Percentiles rank a stretch among this genome's conserved stretches.
Conservation (phyloP, 1,140 invertebrate genomes). For the Nymphalis io region DNA sequence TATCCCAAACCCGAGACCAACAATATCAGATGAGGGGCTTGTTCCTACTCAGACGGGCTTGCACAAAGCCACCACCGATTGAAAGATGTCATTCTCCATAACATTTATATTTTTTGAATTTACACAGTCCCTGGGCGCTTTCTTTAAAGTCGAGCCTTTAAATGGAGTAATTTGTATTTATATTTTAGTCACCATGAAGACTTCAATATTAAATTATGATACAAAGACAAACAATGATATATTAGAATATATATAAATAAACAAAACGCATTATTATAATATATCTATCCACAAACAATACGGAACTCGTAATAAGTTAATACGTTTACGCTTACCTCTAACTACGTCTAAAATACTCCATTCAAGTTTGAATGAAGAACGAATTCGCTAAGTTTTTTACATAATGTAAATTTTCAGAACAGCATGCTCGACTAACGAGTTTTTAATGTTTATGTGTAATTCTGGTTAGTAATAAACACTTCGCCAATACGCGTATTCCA, state of each 20-base stretch:
- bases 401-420: constrained; percentile 5
- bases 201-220: no score
- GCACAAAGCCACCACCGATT: no score
- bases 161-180: no score
- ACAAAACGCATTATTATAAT: background rate
- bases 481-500: background rate
- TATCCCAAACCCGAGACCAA: no score
- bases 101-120: no score
- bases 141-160: no score
- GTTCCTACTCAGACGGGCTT: no score
- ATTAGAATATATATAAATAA: background rate
- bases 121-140: no score
- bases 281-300: background rate
- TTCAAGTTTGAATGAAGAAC: background rate
- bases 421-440: background rate
- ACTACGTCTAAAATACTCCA: background rate
- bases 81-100: no score
- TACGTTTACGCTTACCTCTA: background rate
- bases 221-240: no score
- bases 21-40: no score
- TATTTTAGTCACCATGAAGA: no score
- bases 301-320: background rate
- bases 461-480: background rate
- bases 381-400: background rate
- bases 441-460: background rate